Percentiles rank a stretch among this genome's conserved stretches.
phyloP scores from a whole-genome alignment of 2,113 vertebrate genomes.

The Cyprinodon brontotheroides region DNA sequence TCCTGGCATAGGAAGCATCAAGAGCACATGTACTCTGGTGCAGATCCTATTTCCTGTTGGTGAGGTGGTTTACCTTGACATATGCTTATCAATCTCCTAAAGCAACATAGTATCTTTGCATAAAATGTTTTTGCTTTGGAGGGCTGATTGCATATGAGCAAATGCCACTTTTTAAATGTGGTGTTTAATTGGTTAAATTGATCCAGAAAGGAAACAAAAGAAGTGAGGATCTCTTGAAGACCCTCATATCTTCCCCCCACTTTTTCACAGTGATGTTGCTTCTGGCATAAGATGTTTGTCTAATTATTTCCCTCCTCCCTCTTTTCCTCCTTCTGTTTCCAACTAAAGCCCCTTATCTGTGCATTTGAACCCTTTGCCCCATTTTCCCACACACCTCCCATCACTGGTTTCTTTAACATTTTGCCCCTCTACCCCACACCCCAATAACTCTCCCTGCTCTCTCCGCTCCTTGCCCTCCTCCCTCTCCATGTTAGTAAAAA shows the following conservation, averaged over 20 bases:
- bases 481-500: constrained; percentile 90
- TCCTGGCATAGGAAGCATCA: constrained; percentile 57
- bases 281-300: constrained; percentile 54
- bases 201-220: not conserved
- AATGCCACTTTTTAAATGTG: not conserved
- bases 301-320: constrained; percentile 19
- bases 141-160: constrained; percentile 1
- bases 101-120: not conserved
- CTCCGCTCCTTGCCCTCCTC: constrained; percentile 12
- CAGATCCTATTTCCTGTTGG: constrained; percentile 39
- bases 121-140: constrained; percentile 3
- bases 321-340: constrained; percentile 21
- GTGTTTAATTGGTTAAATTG: not conserved
- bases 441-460: constrained; percentile 29
- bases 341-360: constrained; percentile 29
- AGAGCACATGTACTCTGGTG: constrained; percentile 33
- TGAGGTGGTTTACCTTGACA: constrained; percentile 4
- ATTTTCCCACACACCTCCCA: constrained; percentile 25
- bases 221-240: not conserved
- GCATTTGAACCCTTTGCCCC: constrained; percentile 24
- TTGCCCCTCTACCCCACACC: constrained; percentile 49
- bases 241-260: not conserved
- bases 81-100: constrained; percentile 11
- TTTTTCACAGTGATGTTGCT: constrained; percentile 37
- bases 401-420: constrained; percentile 41